These are phyloP conservation scores for Cheilosia pagana DNA, from an alignment of 2,888 invertebrate species.

Conservation along the genomic window DNA sequence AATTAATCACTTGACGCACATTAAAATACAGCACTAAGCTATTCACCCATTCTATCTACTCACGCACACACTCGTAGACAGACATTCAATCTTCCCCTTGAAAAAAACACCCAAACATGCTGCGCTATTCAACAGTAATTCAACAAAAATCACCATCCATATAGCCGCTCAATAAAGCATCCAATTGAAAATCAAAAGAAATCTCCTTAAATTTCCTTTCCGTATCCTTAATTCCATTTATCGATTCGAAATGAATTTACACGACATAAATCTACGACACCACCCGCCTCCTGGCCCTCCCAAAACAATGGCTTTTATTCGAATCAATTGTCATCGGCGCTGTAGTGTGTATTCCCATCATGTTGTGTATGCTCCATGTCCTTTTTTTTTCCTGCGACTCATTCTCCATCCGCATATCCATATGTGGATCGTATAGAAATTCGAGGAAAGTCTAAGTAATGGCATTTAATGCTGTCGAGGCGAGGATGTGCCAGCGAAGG, in stretches of 20 bases:
- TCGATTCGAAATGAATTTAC: conserved; percentile 66
- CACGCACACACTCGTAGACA: not conserved
- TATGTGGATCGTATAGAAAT: conserved; percentile 8
- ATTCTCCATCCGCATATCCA: conserved; percentile 36
- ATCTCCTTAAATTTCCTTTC: conserved; percentile 47
- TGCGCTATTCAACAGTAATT: conserved; percentile 23
- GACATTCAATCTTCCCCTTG: not conserved
- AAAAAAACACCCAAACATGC: not conserved
- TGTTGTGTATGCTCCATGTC: conserved; percentile 4
- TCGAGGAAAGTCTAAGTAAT: conserved; percentile 33
- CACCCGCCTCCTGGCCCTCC: not conserved
- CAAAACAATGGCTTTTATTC: conserved; percentile 54
- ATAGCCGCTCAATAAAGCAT: conserved; percentile 23
- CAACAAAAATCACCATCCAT: conserved; percentile 25
- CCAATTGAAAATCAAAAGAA: conserved; percentile 54
- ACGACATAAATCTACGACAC: conserved; percentile 63
- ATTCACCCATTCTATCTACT: not conserved
- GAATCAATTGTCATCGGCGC: conserved; percentile 55
- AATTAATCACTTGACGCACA: conserved; percentile 5
- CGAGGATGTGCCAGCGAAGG: conserved; percentile 15
- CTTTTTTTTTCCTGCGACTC: conserved; percentile 18
- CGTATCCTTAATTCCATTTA: conserved; percentile 44
- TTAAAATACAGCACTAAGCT: not conserved
- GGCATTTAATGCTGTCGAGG: conserved; percentile 25
- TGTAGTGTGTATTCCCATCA: conserved; percentile 7